Base-by-base conservation (phyloP, 2,888 invertebrate genomes). In the Drosophila koepferae region DNA sequence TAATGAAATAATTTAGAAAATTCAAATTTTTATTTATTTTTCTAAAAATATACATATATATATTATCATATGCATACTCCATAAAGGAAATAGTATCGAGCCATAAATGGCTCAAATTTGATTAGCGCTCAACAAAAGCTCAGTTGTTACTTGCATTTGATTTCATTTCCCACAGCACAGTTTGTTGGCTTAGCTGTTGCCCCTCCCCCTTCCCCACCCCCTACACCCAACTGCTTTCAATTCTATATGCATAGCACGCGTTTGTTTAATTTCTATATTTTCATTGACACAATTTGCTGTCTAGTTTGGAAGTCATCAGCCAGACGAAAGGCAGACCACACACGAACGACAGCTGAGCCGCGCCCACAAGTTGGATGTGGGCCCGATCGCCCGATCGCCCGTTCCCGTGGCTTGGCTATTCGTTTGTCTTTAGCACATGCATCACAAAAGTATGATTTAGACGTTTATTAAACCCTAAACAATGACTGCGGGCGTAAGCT, bases 351-450 rank as follows among this genome's bases (percentile, higher is more conserved):
- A 28, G 5, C n/a, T 12, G 16, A 14, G 63, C 80, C 80, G 61
- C 80, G 64, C 77, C 80, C 80, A 64, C 55, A 18, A 16, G 48
- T 28, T 9, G 18, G 31, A 18, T 59, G 9, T 48, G 23, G 72
- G 64, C 70, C 72, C 67, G 69, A 61, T 34, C 40, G 55, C 23
- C 23, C 20, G 1, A 1, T 20, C 2, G 20, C 20, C 72, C 67
- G 58, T 80, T 77, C 16, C 48, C 48, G 48, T 9, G 28, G 28
- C n/a, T n/a, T n/a, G 28, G 72, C 74, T 74, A 80, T 85, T 78
- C 90, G 81, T 89, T 86, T 86, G 86, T 90, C 86, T 90, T 86
- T 86, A 90, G 81, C 86, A 90, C 77, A 72, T 81, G 86, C 77
- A 79, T 90, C 88, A 88, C 85, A 87, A 86, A 86, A 73, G 79